Evolutionary conservation across 2,888 invertebrate genomes (phyloP).

Genomic region (Opisthograptis luteolata): DNA sequence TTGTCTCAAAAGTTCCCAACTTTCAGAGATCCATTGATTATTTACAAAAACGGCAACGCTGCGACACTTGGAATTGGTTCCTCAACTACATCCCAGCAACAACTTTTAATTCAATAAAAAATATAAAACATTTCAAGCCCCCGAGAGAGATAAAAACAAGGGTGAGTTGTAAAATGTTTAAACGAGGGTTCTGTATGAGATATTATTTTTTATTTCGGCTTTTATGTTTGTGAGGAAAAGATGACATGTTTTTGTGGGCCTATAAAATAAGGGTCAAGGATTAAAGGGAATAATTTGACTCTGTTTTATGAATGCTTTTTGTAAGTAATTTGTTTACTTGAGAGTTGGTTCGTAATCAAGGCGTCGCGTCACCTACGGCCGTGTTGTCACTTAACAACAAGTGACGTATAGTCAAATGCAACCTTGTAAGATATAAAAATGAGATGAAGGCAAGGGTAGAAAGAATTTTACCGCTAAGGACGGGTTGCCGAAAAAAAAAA

Average conservation of each 20-base stretch:
- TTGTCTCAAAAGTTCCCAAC: slow-evolving; percentile 14
- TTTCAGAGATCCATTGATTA: slow-evolving; percentile 22
- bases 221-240: not conserved
- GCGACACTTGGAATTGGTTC: slow-evolving; percentile 20
- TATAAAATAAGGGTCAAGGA: not conserved
- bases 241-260: not conserved
- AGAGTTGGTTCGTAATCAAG: no score
- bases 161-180: slow-evolving; percentile 1
- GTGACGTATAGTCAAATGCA: no score
- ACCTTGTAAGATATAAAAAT: no score
- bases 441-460: no score
- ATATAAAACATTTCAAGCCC: slow-evolving; percentile 14
- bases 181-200: not conserved
- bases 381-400: no score
- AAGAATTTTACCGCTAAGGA: no score
- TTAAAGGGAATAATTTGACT: no score
- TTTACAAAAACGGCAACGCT: slow-evolving; percentile 12
- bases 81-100: not conserved
- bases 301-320: no score
- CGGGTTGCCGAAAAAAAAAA: no score
- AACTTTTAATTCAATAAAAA: slow-evolving; percentile 28
- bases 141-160: not conserved
- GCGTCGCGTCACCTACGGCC: no score
- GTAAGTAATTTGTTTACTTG: no score
- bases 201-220: not conserved